Conservation (phyloP, 2,888 invertebrate genomes). For the Morpho helenor region DNA sequence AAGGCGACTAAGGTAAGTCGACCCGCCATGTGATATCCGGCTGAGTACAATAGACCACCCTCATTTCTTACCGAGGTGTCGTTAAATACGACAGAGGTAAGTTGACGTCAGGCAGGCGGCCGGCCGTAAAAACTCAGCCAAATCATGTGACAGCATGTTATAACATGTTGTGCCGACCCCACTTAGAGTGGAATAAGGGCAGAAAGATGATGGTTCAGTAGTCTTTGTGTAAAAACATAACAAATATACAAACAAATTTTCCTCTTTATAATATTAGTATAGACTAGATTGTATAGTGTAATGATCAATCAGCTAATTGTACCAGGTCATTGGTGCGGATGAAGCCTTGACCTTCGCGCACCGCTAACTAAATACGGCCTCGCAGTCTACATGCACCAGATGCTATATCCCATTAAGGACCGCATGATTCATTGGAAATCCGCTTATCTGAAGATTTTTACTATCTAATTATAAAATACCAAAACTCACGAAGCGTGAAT, state of each 20-base stretch:
- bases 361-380: constrained; percentile 61
- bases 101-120: no score
- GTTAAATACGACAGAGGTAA: no score
- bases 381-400: constrained; percentile 53
- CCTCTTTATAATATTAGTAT: not conserved
- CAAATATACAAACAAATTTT: not conserved
- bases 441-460: constrained; percentile 19
- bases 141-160: no score
- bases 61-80: no score
- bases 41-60: no score
- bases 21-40: no score
- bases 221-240: no score
- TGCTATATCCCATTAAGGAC: constrained; percentile 51
- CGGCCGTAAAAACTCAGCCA: no score
- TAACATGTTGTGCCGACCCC: no score
- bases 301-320: constrained; percentile 20
- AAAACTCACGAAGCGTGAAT: constrained; percentile 1
- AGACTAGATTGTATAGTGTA: not conserved
- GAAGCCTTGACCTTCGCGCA: constrained; percentile 71
- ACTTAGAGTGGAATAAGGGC: no score
- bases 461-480: constrained; percentile 14
- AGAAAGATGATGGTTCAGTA: no score
- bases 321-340: constrained; percentile 51
- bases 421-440: constrained; percentile 37
- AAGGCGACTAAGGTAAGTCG: no score